These are phyloP conservation scores for Heliconius congener DNA, from an alignment of 1,140 invertebrate genomes.

Conservation along the genomic window DNA sequence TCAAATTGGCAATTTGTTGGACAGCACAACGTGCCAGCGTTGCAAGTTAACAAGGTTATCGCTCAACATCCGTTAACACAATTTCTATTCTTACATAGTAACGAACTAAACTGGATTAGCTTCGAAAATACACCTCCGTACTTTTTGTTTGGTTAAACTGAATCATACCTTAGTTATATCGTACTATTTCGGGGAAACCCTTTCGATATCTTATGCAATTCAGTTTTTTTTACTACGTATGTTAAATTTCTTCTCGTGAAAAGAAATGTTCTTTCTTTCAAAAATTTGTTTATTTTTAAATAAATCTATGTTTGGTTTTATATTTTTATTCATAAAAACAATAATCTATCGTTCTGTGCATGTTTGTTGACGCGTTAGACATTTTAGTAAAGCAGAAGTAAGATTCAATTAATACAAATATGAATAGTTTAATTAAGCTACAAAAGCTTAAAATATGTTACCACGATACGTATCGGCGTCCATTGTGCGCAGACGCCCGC, in stretches of 20 bases:
- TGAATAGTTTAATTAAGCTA: neutral
- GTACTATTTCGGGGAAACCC: neutral
- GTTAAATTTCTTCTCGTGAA: too few relatives aligned
- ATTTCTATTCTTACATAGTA: slow-evolving; percentile 11
- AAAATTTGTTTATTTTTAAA: too few relatives aligned
- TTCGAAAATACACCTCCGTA: neutral
- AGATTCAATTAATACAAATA: too few relatives aligned
- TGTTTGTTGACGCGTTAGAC: too few relatives aligned
- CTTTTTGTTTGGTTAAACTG: neutral
- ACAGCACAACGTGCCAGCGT: slow-evolving; percentile 17
- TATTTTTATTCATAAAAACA: too few relatives aligned
- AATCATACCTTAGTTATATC: neutral
- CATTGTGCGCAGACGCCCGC: slow-evolving; percentile 11
- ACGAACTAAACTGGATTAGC: neutral
- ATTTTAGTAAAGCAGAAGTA: too few relatives aligned
- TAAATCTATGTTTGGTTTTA: too few relatives aligned
- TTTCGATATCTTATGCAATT: neutral
- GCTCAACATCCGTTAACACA: slow-evolving; percentile 15
- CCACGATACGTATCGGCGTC: neutral
- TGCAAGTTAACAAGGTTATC: slow-evolving; percentile 4
- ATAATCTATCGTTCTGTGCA: too few relatives aligned
- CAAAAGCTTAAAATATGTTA: neutral
- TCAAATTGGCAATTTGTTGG: slow-evolving; percentile 30
- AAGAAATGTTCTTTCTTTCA: too few relatives aligned
- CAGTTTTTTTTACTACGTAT: neutral